A percentile compares a stretch with the other conserved stretches of the same genome.
Evolutionary conservation across 2,888 invertebrate species (phyloP).

Genomic region (Andrena chrysosceles): DNA sequence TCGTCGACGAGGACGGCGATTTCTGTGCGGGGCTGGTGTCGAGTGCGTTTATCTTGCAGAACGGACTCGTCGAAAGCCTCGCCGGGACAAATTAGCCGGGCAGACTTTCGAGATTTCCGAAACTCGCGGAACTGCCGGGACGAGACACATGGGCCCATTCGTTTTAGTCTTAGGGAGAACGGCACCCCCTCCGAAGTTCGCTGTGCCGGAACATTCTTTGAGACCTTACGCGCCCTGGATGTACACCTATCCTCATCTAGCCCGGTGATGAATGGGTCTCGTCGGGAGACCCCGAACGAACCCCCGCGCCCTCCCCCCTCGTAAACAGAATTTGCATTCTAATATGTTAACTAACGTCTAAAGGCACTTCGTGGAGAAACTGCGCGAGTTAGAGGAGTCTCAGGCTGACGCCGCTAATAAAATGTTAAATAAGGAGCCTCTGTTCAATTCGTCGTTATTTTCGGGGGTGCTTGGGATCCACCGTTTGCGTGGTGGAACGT

Average conservation of each 20-base stretch:
- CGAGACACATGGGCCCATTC: conserved; percentile 57
- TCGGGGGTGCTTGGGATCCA: too few relatives aligned
- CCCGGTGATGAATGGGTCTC: conserved; percentile 63
- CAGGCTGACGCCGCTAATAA: conserved; percentile 10
- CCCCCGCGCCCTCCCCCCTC: conserved; percentile 22
- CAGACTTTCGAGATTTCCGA: conserved; percentile 65
- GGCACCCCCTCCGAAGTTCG: conserved; percentile 42
- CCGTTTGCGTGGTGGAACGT: too few relatives aligned
- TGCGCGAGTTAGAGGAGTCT: conserved; percentile 25
- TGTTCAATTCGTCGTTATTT: not conserved
- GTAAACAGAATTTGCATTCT: conserved; percentile 69
- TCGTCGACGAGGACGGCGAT: conserved; percentile 23
- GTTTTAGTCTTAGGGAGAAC: conserved; percentile 59
- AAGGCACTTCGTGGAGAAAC: conserved; percentile 48
- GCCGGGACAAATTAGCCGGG: conserved; percentile 58
- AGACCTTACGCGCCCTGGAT: conserved; percentile 38
- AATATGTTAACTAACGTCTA: conserved; percentile 65
- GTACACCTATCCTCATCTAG: conserved; percentile 59
- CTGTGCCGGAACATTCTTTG: conserved; percentile 51
- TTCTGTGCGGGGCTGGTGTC: conserved; percentile 17
- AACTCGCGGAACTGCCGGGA: conserved; percentile 38
- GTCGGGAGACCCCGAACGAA: conserved; percentile 59
- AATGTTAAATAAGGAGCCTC: conserved; percentile 15
- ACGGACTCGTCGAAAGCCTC: conserved; percentile 53
- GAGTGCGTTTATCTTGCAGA: conserved; percentile 55